These are phyloP conservation scores for Paramisgurnus dabryanus DNA, from an alignment of 2,113 vertebrate species.

Conservation along the genomic window DNA sequence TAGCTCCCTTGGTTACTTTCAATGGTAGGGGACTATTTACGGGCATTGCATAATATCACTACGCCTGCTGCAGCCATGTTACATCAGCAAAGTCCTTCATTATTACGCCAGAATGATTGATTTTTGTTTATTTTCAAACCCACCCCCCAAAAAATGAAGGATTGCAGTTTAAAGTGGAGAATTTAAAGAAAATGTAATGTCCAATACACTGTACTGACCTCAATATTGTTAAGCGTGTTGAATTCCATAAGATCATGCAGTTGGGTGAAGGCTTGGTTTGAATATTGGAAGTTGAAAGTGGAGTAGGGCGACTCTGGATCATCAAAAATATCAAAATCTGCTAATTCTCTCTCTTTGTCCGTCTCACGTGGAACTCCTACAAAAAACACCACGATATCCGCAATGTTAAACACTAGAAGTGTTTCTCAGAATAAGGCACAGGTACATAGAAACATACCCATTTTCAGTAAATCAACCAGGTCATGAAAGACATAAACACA, in stretches of 20 bases:
- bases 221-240: constrained; percentile 95
- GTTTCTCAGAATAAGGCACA: not conserved
- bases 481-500: constrained; percentile 2
- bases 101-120: too few species aligned
- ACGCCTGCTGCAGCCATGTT: too few species aligned
- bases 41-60: too few species aligned
- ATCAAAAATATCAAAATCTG: constrained; percentile 98
- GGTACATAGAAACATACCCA: not conserved
- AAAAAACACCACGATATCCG: not conserved
- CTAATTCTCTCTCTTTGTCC: constrained; percentile 85
- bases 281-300: constrained; percentile 97
- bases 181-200: not conserved
- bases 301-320: constrained; percentile 90
- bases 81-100: too few species aligned
- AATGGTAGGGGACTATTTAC: too few species aligned
- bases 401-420: not conserved
- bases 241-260: constrained; percentile 97
- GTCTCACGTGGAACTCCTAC: constrained; percentile 88
- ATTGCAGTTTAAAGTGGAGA: not conserved
- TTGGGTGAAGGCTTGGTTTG: constrained; percentile 87
- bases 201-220: constrained; percentile 72
- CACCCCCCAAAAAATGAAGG: too few species aligned
- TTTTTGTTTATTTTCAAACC: too few species aligned
- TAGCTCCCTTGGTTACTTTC: too few species aligned
- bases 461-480: not conserved